phyloP scores from a whole-genome alignment of 2,113 vertebrate species.

The Pavo muticus region DNA sequence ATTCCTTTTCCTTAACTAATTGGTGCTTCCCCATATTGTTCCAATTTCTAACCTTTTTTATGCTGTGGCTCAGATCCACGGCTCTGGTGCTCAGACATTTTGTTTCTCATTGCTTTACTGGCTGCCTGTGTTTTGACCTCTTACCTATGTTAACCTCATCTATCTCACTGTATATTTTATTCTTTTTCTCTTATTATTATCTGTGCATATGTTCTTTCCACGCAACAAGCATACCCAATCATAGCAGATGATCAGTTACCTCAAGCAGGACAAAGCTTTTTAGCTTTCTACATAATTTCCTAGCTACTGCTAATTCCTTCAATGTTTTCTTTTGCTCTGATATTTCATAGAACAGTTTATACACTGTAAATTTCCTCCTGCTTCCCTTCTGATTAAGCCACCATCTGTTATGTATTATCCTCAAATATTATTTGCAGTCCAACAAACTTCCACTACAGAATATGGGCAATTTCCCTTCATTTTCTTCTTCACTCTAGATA shows the following conservation, averaged over 20 bases:
- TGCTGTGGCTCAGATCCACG: not conserved
- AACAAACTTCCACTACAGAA: slow-evolving; percentile 31
- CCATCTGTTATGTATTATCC: slow-evolving; percentile 41
- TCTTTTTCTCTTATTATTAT: not conserved
- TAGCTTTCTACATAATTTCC: not conserved
- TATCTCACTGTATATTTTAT: not conserved
- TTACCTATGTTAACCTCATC: not conserved
- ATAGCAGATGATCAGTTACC: not conserved
- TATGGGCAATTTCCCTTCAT: slow-evolving; percentile 4
- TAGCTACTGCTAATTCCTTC: not conserved
- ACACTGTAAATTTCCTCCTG: not conserved
- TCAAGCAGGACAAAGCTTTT: not conserved
- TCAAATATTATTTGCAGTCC: slow-evolving; percentile 14
- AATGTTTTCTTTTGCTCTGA: not conserved
- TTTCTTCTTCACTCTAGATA: not conserved
- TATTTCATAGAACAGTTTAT: not conserved
- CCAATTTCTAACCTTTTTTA: not conserved
- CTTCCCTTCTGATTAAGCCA: slow-evolving; percentile 15
- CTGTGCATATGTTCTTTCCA: not conserved
- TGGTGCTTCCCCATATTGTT: not conserved
- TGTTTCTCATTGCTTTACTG: not conserved
- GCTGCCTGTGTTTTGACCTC: not conserved
- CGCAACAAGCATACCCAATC: not conserved
- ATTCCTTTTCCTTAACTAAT: not conserved
- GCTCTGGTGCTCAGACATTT: not conserved